These are phyloP conservation scores for Plagiodera versicolora DNA, from an alignment of 2,888 invertebrate genomes.

Conservation along the genomic window DNA sequence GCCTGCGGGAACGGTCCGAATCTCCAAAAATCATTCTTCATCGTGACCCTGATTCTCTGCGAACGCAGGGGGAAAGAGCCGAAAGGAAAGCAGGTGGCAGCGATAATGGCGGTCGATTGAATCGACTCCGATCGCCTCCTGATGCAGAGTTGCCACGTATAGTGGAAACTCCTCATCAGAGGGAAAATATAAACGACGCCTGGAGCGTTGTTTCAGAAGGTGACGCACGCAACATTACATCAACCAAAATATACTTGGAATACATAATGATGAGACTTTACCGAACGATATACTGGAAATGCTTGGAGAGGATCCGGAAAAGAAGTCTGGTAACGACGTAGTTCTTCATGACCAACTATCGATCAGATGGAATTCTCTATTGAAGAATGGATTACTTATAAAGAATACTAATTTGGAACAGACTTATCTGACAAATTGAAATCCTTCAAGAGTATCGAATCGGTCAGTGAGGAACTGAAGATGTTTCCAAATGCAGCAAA, in stretches of 20 bases:
- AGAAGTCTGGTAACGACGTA: neutral
- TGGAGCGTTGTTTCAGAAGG: slow-evolving; percentile 3
- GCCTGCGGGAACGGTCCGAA: too few species aligned
- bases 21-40: too few species aligned
- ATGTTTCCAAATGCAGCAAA: neutral
- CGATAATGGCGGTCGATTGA: neutral
- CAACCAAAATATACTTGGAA: slow-evolving; percentile 5
- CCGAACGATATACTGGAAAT: slow-evolving; percentile 17
- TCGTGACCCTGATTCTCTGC: neutral
- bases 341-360: slow-evolving; percentile 14
- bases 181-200: neutral
- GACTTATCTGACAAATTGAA: slow-evolving; percentile 5
- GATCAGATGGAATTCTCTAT: slow-evolving; percentile 6
- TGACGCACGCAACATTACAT: neutral
- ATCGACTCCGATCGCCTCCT: neutral
- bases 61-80: neutral
- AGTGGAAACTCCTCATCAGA: neutral
- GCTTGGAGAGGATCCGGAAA: slow-evolving; percentile 18
- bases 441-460: slow-evolving; percentile 18
- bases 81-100: neutral
- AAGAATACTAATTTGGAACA: slow-evolving; percentile 9
- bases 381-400: slow-evolving; percentile 16
- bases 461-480: slow-evolving; percentile 16
- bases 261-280: slow-evolving; percentile 16
- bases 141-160: slow-evolving; percentile 3